Evolutionary conservation across 2,113 vertebrate species (phyloP), one percentile per base, ranked within the genome.

Genomic region (Sceloporus tristichus): DNA sequence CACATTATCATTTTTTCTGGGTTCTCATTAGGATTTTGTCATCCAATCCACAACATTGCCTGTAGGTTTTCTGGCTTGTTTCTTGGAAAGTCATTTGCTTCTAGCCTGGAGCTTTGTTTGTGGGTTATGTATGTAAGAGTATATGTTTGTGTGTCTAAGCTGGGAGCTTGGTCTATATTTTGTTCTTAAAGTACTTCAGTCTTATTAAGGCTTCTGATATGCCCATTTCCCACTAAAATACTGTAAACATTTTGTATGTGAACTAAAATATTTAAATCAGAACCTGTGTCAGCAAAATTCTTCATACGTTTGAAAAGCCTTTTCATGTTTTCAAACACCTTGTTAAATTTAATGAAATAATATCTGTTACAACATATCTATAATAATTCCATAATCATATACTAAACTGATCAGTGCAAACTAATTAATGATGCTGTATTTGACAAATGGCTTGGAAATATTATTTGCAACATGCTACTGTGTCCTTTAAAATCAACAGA

Each of bases 31-130:
- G 92, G 93, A 96, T 94, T 84, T 56, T 91, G 81, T 85, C 85
- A 89, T 92, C 73, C 83, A 95, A 86, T 86, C 93, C 14, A 87
- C 84, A 96, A 93, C 82, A 88, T 84, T 91, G n/a, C 79, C 93
- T 93, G 73, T 27, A 53, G 88, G 88, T 90, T 89, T 95, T 92
- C 94, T 93, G 89, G 95, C 97, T 98, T 97, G 97, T 97, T 98
- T 97, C 95, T 97, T 96, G 97, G 97, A 97, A 98, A 98, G 97
- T 97, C 97, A 97, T 96, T 95, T 96, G 91, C 95, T 96, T 95
- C 92, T 94, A 96, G 94, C 95, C 96, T 97, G 95, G 94, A 76
- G 93, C 92, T 94, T 25, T 95, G 91, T 94, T 87, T 93, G 48
- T 88, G 89, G 94, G 92, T 92, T 94, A n/a, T 86, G 53, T 48